A percentile compares a stretch with the other conserved stretches of the same genome.
phyloP scores from a whole-genome alignment of 2,888 invertebrate species.

The Phyto melanocephala region DNA sequence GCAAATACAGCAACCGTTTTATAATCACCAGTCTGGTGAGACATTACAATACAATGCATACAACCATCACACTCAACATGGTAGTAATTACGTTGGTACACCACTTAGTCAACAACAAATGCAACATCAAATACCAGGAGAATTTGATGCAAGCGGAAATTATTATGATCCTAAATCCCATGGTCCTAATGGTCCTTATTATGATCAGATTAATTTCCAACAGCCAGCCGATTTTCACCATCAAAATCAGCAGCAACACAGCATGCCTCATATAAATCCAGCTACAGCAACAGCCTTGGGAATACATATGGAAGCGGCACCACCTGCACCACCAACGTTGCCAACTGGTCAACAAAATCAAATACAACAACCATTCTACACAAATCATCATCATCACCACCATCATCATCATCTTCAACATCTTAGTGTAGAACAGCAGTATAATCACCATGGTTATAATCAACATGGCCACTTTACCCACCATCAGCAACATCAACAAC shows the following conservation, averaged over 20 bases:
- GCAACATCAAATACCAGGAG: constrained; percentile 67
- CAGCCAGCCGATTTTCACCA: constrained; percentile 62
- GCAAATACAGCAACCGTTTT: constrained; percentile 70
- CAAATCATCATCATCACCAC: constrained; percentile 70
- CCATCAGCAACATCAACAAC: constrained; percentile 56
- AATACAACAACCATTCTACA: constrained; percentile 81
- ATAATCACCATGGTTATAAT: constrained; percentile 50
- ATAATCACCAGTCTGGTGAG: constrained; percentile 72
- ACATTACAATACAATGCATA: constrained; percentile 70
- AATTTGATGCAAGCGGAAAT: constrained; percentile 73
- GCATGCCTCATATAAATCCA: constrained; percentile 63
- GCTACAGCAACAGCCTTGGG: constrained; percentile 71
- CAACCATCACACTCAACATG: constrained; percentile 69
- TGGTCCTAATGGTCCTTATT: constrained; percentile 70
- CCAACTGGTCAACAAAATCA: constrained; percentile 80
- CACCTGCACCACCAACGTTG: constrained; percentile 80
- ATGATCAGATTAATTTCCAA: constrained; percentile 72
- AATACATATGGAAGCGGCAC: constrained; percentile 79
- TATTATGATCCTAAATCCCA: constrained; percentile 76
- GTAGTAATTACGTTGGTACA: constrained; percentile 68
- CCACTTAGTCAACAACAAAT: constrained; percentile 69
- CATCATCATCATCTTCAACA: constrained; percentile 46
- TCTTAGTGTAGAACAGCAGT: constrained; percentile 44
- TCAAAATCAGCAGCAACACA: constrained; percentile 54
- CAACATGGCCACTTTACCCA: constrained; percentile 48